phyloP scores from a whole-genome alignment of 92 coral and sea anemone genomes.

The Phenganax marumi region DNA sequence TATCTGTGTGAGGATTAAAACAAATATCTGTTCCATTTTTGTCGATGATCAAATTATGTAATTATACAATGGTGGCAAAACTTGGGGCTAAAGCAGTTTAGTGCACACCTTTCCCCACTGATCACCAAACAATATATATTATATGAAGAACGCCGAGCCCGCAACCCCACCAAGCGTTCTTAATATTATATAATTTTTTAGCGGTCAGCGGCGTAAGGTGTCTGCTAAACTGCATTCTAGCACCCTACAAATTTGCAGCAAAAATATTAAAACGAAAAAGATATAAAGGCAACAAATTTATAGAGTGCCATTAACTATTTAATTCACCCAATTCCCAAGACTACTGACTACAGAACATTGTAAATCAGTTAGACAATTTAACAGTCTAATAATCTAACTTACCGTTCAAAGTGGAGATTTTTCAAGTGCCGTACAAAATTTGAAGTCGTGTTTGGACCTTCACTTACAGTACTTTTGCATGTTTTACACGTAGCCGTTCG shows the following conservation, averaged over 20 bases:
- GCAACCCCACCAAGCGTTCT: no score
- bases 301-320: no score
- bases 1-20: neutral
- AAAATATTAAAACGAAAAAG: no score
- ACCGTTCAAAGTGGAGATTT: constrained; percentile 2
- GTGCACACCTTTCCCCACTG: no score
- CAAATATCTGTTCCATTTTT: neutral
- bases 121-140: no score
- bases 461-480: neutral
- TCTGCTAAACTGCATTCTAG: no score
- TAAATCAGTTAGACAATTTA: neutral
- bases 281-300: no score
- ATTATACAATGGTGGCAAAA: neutral
- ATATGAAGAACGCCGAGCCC: no score
- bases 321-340: neutral
- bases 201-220: no score
- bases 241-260: no score
- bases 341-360: neutral
- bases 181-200: no score
- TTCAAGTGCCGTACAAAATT: neutral
- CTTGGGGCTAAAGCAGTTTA: no score
- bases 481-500: constrained; percentile 2
- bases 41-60: neutral
- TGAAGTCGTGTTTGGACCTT: neutral
- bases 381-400: neutral